Percentiles rank a stretch among this genome's conserved stretches.
Evolutionary conservation across 2,888 invertebrate genomes (phyloP).

Genomic region (Polymixis flavicincta): DNA sequence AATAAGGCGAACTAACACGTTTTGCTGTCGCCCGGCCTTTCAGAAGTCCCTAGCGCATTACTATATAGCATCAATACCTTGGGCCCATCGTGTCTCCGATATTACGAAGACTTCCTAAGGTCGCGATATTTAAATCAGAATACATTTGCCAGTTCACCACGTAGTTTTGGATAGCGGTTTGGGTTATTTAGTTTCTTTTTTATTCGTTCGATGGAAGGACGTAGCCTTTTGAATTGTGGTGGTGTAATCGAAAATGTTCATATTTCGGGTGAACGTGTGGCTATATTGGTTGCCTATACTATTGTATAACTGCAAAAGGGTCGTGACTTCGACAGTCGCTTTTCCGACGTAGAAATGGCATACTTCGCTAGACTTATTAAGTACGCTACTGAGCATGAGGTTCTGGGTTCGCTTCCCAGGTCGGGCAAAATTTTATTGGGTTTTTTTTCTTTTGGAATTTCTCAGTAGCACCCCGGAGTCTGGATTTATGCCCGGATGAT

Average conservation of each 20-base stretch:
- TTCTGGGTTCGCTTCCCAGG: no score
- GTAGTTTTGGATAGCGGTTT: conserved; percentile 53
- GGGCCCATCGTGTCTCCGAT: conserved; percentile 65
- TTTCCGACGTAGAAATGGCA: not conserved
- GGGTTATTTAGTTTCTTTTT: conserved; percentile 65
- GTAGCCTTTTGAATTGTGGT: conserved; percentile 17
- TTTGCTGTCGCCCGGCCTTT: conserved; percentile 81
- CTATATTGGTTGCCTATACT: not conserved
- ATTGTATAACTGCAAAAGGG: not conserved
- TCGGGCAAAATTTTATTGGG: no score
- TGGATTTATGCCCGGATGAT: no score
- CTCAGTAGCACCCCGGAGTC: no score
- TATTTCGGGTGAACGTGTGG: conserved; percentile 14
- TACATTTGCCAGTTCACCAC: conserved; percentile 65
- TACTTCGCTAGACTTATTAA: not conserved
- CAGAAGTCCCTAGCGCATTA: conserved; percentile 82
- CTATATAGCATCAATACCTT: conserved; percentile 69
- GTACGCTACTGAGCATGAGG: no score
- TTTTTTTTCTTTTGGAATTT: no score
- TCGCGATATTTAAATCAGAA: conserved; percentile 79
- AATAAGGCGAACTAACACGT: conserved; percentile 87
- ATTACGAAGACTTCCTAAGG: conserved; percentile 71
- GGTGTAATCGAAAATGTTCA: conserved; percentile 33
- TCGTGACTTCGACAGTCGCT: not conserved
- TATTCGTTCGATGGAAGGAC: conserved; percentile 39